Evolutionary conservation across 92 coral and sea anemone genomes (phyloP), one percentile per base, ranked within the genome.

Genomic region (Ricordea florida): DNA sequence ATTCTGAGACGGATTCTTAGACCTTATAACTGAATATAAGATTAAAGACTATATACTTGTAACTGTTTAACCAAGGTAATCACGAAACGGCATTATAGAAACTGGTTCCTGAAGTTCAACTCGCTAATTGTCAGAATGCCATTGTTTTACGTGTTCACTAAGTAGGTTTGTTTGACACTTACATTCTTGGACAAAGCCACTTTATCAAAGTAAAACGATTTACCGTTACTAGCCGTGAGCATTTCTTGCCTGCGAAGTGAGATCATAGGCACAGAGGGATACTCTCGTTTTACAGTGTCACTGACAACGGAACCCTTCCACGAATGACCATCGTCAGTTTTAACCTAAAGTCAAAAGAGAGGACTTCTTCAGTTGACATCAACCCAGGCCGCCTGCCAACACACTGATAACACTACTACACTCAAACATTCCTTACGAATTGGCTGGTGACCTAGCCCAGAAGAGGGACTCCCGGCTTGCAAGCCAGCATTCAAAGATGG

Each of bases 281-380:
- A 17, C 24, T 20, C 80, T 32, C 80, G 57, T 41, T 58, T 73
- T 6, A 85, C 93, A 0, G 93, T 89, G 34, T 89, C 73, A 48
- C 93, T 89, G 6, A 82, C 66, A 22, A 89, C 50, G n/a, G 93
- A 89, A 22, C 93, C 93, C 46, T 68, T 89, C 93, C 93, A 89
- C 6, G 81, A 67, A 67, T 81, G 83, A 3, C 78, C 92, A 23
- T 74, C 64, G 3, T 80, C 83, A 31, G 41, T 60, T 17, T 67
- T 83, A 16, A 83, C 79, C 89, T 83, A 6, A 29, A 17, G 20
- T 31, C 32, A 53, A 24, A 26, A 13, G 17, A 53, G 36, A 34
- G 20, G 17, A 16, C 4, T 8, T 13, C 35, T 17, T 5, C 33
- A 21, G 20, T 8, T 8, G 44, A 8, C 9, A 37, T n/a, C 44